Base-by-base conservation (phyloP, 2,888 invertebrate genomes). In the Acanthoscelides obtectus region DNA sequence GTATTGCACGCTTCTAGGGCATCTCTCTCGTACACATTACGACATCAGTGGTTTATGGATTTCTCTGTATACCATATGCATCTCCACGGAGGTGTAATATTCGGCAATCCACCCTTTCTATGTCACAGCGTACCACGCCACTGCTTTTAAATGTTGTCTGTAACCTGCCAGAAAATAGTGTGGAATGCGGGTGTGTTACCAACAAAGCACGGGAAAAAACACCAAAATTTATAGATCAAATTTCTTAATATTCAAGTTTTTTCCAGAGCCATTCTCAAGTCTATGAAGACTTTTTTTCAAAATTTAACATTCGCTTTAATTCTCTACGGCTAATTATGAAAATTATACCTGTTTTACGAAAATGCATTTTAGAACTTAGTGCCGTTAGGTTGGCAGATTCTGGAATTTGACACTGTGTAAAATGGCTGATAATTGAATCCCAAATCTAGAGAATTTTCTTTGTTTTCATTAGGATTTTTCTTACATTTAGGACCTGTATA, bases 381-480 rank as follows among this genome's bases (percentile, higher is more conserved):
- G 22, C 22, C 66, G 20, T 66, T 22, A 79, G 64, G 84, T 84
- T 84, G 84, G 84, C 78, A 84, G 79, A 79, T 80, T 81, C 81
- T 82, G 85, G 85, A 85, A 85, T 85, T 85, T 85, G 85, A 85
- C 85, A 85, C 83, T 84, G 78, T 78, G 80, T 82, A 85, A 84
- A 82, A 86, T 86, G 86, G 85, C 85, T 83, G 85, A 83, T 81
- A 82, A 82, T 69, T 75, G 70, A 75, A 73, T 70, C 72, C 83
- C 84, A 82, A 85, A 84, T 82, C 80, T 80, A 73, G 79, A 81
- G 79, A 82, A 83, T 84, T 85, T 85, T 85, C 85, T 86, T 86
- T 86, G 86, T 86, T 86, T 85, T 86, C 83, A 81, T 84, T 83
- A 77, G 79, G 81, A 80, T 83, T 83, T 83, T 81, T 77, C 80